These are phyloP conservation scores for Brachystomella parvula DNA, from an alignment of 1,140 invertebrate genomes.

Conservation along the genomic window DNA sequence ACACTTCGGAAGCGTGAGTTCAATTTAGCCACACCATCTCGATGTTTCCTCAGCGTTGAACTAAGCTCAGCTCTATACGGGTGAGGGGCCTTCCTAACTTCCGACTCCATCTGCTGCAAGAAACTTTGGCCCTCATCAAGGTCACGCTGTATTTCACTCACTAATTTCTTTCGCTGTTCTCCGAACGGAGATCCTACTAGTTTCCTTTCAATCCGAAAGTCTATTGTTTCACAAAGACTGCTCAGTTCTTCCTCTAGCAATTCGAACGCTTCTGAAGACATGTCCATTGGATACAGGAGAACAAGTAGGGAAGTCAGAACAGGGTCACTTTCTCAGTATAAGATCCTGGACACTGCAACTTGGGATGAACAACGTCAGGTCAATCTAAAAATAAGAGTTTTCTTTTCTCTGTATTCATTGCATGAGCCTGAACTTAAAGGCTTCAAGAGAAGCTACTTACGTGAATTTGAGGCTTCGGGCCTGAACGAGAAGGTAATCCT, in stretches of 20 bases:
- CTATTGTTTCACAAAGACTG: conserved; percentile 41
- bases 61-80: conserved; percentile 31
- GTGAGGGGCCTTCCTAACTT: conserved; percentile 29
- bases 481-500: too few relatives aligned
- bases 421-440: too few relatives aligned
- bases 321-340: too few relatives aligned
- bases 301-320: not conserved
- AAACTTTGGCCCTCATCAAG: conserved; percentile 43
- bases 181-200: conserved; percentile 36
- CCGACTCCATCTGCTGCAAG: conserved; percentile 36
- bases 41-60: conserved; percentile 25
- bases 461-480: too few relatives aligned
- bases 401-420: too few relatives aligned
- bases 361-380: too few relatives aligned
- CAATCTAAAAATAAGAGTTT: too few relatives aligned
- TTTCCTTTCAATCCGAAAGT: conserved; percentile 40
- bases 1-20: conserved; percentile 25
- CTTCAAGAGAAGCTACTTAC: too few relatives aligned
- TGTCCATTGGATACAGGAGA: conserved; percentile 22
- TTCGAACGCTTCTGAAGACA: conserved; percentile 50
- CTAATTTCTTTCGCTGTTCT: conserved; percentile 38
- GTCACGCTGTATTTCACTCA: conserved; percentile 40
- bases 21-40: conserved; percentile 24
- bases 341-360: too few relatives aligned
- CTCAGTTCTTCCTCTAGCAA: conserved; percentile 46